Evolutionary conservation across 92 coral and sea anemone species (phyloP).

Genomic region (Plumapathes pennacea): DNA sequence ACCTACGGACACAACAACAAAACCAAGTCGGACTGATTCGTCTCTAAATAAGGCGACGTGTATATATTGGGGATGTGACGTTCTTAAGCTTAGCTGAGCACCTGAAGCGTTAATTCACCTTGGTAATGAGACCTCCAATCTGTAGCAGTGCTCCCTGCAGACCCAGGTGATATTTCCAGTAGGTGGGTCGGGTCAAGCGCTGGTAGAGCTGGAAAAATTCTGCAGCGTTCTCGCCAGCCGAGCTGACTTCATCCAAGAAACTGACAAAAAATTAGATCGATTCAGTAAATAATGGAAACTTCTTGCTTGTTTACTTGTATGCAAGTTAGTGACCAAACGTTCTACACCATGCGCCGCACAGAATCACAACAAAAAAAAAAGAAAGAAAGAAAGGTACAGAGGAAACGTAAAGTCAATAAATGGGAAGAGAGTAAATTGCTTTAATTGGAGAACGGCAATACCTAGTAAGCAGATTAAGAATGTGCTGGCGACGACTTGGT

Average conservation of each 20-base stretch:
- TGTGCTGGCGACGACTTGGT: conserved; percentile 79
- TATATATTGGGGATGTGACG: too few species aligned
- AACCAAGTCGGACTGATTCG: neutral
- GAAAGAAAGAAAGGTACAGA: neutral
- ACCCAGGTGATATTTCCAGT: conserved; percentile 83
- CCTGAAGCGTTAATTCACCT: conserved; percentile 49
- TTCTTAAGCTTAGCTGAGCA: neutral
- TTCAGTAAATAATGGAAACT: neutral
- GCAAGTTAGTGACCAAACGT: too few species aligned
- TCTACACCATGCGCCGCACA: neutral
- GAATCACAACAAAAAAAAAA: neutral
- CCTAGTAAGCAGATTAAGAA: conserved; percentile 87
- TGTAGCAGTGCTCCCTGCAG: conserved; percentile 81
- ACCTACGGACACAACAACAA: neutral
- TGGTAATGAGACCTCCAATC: conserved; percentile 85
- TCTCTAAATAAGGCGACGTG: neutral
- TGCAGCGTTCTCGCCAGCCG: conserved; percentile 93
- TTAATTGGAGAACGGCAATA: neutral
- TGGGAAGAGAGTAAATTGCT: neutral
- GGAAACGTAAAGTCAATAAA: neutral
- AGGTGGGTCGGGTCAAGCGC: conserved; percentile 79
- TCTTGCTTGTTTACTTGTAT: neutral
- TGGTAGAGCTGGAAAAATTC: conserved; percentile 95
- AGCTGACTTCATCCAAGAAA: conserved; percentile 84
- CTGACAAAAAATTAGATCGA: conserved; percentile 24